These are phyloP conservation scores for Hemaris fuciformis DNA, from an alignment of 2,888 invertebrate genomes.

Conservation along the genomic window DNA sequence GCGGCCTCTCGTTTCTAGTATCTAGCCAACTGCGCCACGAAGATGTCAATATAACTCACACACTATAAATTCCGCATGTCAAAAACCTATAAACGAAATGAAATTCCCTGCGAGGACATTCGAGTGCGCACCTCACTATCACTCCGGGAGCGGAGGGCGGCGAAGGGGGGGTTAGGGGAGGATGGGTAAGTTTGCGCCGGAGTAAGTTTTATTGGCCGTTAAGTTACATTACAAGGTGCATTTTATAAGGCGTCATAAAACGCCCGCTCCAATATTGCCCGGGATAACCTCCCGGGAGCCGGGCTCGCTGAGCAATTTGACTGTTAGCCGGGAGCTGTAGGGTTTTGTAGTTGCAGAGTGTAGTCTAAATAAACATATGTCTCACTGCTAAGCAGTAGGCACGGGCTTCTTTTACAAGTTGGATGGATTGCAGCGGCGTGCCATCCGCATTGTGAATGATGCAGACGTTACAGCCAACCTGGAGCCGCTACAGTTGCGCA, in stretches of 20 bases:
- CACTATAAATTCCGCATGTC: neutral
- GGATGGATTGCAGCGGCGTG: no score
- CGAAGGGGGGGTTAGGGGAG: neutral
- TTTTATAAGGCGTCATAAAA: constrained; percentile 5
- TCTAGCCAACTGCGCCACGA: no score
- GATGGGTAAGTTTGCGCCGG: neutral
- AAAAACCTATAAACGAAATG: neutral
- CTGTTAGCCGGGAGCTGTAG: neutral
- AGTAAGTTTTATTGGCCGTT: constrained; percentile 6
- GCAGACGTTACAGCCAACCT: no score
- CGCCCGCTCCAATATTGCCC: neutral
- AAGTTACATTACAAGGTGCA: constrained; percentile 8
- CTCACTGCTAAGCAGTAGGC: no score
- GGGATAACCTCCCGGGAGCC: neutral
- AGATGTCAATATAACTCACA: neutral
- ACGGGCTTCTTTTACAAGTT: neutral
- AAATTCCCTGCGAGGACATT: neutral
- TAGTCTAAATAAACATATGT: no score
- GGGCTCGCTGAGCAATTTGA: neutral
- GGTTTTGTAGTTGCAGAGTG: no score
- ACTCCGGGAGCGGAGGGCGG: neutral
- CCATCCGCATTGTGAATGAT: no score
- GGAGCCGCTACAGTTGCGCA: no score
- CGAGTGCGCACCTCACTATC: neutral
- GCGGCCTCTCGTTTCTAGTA: no score